Percentiles rank a stretch among this genome's conserved stretches.
phyloP scores from a whole-genome alignment of 2,888 invertebrate species.

The Cylloceria caligata region DNA sequence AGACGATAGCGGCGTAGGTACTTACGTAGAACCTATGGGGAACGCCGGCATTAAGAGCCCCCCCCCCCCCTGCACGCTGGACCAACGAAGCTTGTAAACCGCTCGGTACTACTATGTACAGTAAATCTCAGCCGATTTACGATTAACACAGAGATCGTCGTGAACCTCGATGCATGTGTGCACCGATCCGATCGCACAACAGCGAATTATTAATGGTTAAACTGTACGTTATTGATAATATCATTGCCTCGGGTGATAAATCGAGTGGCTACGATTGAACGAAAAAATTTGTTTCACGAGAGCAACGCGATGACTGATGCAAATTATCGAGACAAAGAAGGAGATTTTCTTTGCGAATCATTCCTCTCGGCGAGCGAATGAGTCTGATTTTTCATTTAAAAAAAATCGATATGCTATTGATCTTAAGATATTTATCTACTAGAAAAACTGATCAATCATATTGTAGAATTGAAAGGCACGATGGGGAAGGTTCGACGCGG shows the following conservation, averaged over 20 bases:
- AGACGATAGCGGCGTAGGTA: slow-evolving; percentile 59
- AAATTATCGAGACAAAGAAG: slow-evolving; percentile 9
- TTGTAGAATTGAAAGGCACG: slow-evolving; percentile 1
- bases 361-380: background rate
- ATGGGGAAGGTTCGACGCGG: background rate
- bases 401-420: background rate
- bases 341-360: background rate
- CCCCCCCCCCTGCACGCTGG: slow-evolving; percentile 28
- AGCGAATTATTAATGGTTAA: slow-evolving; percentile 77
- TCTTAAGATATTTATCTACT: background rate
- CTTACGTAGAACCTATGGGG: slow-evolving; percentile 45
- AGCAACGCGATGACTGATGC: background rate
- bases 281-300: slow-evolving; percentile 8
- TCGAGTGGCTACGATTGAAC: background rate
- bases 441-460: background rate
- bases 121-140: slow-evolving; percentile 33
- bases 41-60: slow-evolving; percentile 39
- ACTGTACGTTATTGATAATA: slow-evolving; percentile 71
- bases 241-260: slow-evolving; percentile 66
- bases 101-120: slow-evolving; percentile 21
- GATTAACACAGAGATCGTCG: slow-evolving; percentile 33
- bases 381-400: background rate
- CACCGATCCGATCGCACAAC: slow-evolving; percentile 70
- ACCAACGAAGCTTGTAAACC: slow-evolving; percentile 40
- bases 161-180: slow-evolving; percentile 24